A percentile compares a stretch with the other conserved stretches of the same genome.
Evolutionary conservation across 2,888 invertebrate species (phyloP).

Genomic region (Drosophila pullipes): DNA sequence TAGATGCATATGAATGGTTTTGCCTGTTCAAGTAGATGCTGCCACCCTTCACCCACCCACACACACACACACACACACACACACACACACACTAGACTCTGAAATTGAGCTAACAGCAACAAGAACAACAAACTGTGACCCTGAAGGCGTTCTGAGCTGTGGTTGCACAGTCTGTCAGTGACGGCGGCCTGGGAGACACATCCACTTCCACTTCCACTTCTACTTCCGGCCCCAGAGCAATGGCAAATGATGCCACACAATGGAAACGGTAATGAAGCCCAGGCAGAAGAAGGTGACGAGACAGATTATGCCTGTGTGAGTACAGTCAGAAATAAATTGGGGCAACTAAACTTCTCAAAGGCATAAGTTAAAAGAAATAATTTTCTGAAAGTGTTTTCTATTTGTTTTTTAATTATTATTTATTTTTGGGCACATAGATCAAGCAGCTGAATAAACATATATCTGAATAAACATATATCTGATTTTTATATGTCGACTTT

Average conservation of each 20-base stretch:
- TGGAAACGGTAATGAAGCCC: conserved; percentile 2
- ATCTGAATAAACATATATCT: neutral
- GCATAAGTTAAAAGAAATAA: neutral
- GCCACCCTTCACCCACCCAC: neutral
- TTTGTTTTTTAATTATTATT: neutral
- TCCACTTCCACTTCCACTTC: conserved; percentile 18
- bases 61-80: neutral
- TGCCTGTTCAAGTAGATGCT: conserved; percentile 18
- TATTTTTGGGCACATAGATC: neutral
- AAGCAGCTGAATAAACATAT: neutral
- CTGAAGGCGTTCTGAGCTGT: conserved; percentile 34
- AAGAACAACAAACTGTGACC: conserved; percentile 28
- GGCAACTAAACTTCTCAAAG: neutral
- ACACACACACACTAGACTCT: neutral
- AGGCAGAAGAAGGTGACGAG: neutral
- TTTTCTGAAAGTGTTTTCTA: neutral
- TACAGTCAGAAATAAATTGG: neutral
- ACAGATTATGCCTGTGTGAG: neutral
- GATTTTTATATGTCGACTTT: neutral
- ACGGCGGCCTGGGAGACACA: conserved; percentile 14
- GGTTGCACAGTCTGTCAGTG: conserved; percentile 3
- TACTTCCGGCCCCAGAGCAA: conserved; percentile 15
- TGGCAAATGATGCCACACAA: conserved; percentile 9
- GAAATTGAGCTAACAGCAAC: conserved; percentile 10
- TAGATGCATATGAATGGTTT: conserved; percentile 42